Evolutionary conservation across 2,113 vertebrate species (phyloP).

Genomic region (Nothoprocta perdicaria): DNA sequence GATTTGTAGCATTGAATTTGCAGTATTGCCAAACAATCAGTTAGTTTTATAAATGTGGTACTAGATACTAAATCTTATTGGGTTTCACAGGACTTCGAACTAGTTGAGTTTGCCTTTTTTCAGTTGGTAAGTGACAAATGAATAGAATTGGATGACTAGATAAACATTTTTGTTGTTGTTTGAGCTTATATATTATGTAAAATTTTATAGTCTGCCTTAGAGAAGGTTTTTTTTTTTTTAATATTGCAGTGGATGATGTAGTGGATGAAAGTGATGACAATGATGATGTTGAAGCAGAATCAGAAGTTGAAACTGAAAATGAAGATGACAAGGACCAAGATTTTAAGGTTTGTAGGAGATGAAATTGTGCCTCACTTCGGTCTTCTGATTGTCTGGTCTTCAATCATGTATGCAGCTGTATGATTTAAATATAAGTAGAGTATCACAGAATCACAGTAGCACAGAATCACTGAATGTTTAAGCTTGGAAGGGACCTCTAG

Average conservation of each 20-base stretch:
- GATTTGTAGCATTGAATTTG: neutral
- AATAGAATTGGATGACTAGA: neutral
- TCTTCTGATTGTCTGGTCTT: neutral
- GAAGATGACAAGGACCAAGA: slow-evolving; percentile 88
- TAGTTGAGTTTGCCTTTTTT: neutral
- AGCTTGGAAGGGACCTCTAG: no score
- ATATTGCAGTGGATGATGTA: slow-evolving; percentile 92
- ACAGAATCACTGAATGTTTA: no score
- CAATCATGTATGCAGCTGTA: neutral
- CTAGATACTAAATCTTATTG: neutral
- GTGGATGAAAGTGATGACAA: slow-evolving; percentile 97
- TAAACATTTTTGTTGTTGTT: neutral
- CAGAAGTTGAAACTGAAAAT: slow-evolving; percentile 88
- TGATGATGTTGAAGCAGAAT: slow-evolving; percentile 88
- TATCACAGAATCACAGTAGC: no score
- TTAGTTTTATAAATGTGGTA: neutral
- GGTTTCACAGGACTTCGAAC: neutral
- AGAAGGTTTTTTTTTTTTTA: slow-evolving; percentile 54
- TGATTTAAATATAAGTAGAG: neutral
- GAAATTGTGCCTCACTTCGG: neutral
- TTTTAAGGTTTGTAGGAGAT: slow-evolving; percentile 78
- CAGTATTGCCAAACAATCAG: neutral
- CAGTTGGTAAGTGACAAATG: neutral
- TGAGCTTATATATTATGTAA: slow-evolving; percentile 18
- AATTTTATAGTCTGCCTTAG: slow-evolving; percentile 51